Base-by-base conservation (phyloP, 2,797 vertebrate genomes). In the Fundulus diaphanus region DNA sequence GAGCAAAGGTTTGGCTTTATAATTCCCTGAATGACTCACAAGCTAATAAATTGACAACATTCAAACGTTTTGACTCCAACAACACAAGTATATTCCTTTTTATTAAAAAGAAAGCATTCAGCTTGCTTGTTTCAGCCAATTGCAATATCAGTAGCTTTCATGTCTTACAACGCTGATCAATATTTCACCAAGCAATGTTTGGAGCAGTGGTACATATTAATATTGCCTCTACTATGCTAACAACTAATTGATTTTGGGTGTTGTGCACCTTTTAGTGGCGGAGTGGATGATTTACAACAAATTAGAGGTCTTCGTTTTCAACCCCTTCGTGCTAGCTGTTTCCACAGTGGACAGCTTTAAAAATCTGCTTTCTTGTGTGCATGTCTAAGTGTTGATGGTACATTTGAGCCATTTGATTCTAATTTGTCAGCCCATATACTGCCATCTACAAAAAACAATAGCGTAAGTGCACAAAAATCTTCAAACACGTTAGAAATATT, bases 11-110 rank as follows among this genome's bases (percentile, higher is more conserved):
- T 77, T 57, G 68, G 51, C 52, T 75, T 76, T 72, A 77, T 72
- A 76, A 71, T 80, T 52, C 63, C 48, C 61, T 87, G 79, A 85
- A 78, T 83, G 77, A 87, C 70, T 89, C 77, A 83, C 56, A 73
- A 69, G 56, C 24, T 16, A 33, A 82, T 68, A 52, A 73, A 79
- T 79, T 67, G 9, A 59, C 40, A 70, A 35, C 54, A 74, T 44
- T 27, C 37, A 51, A 79, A 61, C 35, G 12, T 61, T 61, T 7
- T 33, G 59, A 61, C 18, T 59, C 29, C 33, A 61, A 35, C 35
- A 61, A 35, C 20, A 35, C 18, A n/a, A 8, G 35, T 61, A 4
- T 61, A 33, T 3, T 33, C 18, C 33, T 22, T 61, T 61, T 61
- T 61, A 35, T 35, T 61, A 37, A 59, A 63, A 37, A 37, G 1